Conservation (phyloP, 2,888 invertebrate species). For the Ypsolopha scabrella region DNA sequence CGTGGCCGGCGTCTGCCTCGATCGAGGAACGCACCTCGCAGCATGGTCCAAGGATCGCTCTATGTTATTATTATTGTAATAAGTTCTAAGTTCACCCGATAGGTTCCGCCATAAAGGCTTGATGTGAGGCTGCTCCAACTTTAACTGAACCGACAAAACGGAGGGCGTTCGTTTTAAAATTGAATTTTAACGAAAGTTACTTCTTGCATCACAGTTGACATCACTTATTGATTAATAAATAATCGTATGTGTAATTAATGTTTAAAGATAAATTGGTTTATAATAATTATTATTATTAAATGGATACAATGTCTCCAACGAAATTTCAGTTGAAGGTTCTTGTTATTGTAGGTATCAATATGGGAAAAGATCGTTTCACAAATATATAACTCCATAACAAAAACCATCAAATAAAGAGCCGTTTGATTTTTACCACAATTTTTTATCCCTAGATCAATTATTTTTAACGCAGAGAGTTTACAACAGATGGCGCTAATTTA, state of each 20-base stretch:
- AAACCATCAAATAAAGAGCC: background rate
- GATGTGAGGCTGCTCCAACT: conserved; percentile 36
- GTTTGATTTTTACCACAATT: background rate
- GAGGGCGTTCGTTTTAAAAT: background rate
- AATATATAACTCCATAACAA: background rate
- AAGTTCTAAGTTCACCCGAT: conserved; percentile 27
- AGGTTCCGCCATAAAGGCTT: conserved; percentile 32
- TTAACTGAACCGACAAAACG: conserved; percentile 36
- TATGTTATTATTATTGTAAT: conserved; percentile 28
- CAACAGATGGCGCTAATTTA: background rate
- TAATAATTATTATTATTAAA: background rate
- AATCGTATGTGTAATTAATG: background rate
- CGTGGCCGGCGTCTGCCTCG: conserved; percentile 10
- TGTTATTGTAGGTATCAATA: background rate
- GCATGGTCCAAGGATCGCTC: conserved; percentile 27
- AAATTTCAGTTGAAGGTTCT: background rate
- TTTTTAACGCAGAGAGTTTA: background rate
- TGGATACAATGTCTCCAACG: background rate
- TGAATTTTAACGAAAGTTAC: background rate
- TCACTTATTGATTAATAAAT: conserved; percentile 15
- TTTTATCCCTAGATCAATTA: background rate
- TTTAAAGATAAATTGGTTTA: conserved; percentile 1
- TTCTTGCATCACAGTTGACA: conserved; percentile 14
- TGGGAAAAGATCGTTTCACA: background rate
- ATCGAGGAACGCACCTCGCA: conserved; percentile 40